phyloP scores from a whole-genome alignment of 1,140 invertebrate genomes.

The Drosophila arizonae region DNA sequence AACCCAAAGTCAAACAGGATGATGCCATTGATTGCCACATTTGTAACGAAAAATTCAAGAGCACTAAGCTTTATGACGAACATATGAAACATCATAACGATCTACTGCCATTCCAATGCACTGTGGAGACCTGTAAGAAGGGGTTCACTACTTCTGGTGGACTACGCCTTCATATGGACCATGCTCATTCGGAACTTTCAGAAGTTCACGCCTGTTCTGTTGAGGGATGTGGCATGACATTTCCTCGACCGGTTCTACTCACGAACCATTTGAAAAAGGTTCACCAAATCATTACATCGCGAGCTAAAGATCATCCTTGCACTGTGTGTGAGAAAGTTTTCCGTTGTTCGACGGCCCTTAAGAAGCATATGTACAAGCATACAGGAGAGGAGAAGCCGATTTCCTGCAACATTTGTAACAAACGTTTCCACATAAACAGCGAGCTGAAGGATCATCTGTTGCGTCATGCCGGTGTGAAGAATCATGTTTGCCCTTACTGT shows the following conservation, averaged over 20 bases:
- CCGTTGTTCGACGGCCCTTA: constrained; percentile 74
- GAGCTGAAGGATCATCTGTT: constrained; percentile 72
- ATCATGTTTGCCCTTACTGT: constrained; percentile 77
- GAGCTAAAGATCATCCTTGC: constrained; percentile 55
- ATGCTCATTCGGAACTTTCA: constrained; percentile 67
- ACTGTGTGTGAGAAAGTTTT: constrained; percentile 80
- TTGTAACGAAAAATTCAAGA: constrained; percentile 76
- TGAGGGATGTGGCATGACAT: constrained; percentile 70
- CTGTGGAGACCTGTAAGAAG: constrained; percentile 68
- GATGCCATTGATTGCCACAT: constrained; percentile 73
- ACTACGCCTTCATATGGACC: constrained; percentile 71
- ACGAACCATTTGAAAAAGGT: constrained; percentile 76
- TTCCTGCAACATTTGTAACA: constrained; percentile 84
- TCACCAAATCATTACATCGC: constrained; percentile 63
- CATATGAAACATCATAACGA: constrained; percentile 80
- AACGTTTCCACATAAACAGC: constrained; percentile 74
- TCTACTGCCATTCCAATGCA: constrained; percentile 73
- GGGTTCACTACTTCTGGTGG: constrained; percentile 75
- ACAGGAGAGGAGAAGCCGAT: constrained; percentile 84
- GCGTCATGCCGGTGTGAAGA: constrained; percentile 78
- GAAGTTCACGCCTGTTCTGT: constrained; percentile 65
- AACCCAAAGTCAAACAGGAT: constrained; percentile 49
- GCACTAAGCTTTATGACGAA: constrained; percentile 66
- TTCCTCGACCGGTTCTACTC: constrained; percentile 62
- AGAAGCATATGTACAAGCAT: constrained; percentile 85